Evolutionary conservation across 2,888 invertebrate species (phyloP).

Genomic region (Dicyrtomina minuta): DNA sequence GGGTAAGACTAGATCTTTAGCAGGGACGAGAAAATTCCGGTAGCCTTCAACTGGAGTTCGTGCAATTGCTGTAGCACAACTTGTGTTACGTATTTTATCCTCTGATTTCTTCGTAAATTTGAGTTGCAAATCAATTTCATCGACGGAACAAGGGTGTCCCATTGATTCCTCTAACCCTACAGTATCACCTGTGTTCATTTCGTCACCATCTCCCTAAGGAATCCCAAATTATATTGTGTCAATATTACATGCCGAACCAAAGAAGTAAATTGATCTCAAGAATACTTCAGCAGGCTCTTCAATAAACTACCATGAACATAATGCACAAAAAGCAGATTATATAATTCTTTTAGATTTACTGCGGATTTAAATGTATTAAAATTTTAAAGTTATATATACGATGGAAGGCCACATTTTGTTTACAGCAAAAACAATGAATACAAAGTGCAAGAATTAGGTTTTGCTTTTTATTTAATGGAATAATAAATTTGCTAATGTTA

Average conservation of each 20-base stretch:
- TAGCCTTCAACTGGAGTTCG: constrained; percentile 41
- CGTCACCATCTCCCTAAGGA: constrained; percentile 21
- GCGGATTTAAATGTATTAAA: too few relatives aligned
- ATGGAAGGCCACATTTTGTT: too few relatives aligned
- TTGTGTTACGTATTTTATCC: neutral
- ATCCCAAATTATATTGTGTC: neutral
- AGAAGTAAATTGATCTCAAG: too few relatives aligned
- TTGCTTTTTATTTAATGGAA: neutral
- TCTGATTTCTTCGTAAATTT: neutral
- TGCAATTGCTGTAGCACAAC: constrained; percentile 24
- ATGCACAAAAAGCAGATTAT: too few relatives aligned
- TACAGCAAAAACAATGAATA: too few relatives aligned
- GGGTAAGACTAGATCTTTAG: constrained; percentile 60
- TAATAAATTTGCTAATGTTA: neutral
- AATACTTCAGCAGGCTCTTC: too few relatives aligned
- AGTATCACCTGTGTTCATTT: constrained; percentile 7
- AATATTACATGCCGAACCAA: too few relatives aligned
- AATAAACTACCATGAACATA: too few relatives aligned
- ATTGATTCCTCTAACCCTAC: constrained; percentile 3
- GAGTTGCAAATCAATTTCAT: constrained; percentile 16
- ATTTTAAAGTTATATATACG: too few relatives aligned
- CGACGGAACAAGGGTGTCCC: constrained; percentile 3
- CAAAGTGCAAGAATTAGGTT: too few relatives aligned
- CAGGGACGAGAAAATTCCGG: constrained; percentile 24
- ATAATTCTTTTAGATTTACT: too few relatives aligned